Percentiles rank a stretch among this genome's conserved stretches.
Evolutionary conservation across 37 sponge, comb jelly and placozoan species (phyloP).

Genomic region (Mnemiopsis leidyi): DNA sequence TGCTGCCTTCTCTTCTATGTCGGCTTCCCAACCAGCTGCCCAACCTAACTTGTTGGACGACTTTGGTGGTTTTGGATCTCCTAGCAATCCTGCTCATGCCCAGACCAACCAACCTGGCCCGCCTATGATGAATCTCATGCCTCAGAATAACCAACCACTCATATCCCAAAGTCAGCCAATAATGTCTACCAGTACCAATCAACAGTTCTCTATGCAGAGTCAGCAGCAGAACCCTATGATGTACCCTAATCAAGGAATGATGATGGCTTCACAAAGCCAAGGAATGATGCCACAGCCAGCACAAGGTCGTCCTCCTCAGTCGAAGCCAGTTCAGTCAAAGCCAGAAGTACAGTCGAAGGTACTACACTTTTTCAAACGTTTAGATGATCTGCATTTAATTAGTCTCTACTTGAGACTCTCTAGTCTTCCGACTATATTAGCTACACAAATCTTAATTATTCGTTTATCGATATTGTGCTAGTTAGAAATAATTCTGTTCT

Average conservation of each 20-base stretch:
- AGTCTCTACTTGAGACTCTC: no score
- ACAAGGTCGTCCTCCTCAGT: not conserved
- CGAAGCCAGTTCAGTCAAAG: not conserved
- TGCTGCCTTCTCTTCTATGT: not conserved
- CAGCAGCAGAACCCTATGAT: not conserved
- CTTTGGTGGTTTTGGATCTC: constrained; percentile 4
- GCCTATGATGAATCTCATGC: not conserved
- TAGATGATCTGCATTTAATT: no score
- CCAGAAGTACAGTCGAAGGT: not conserved
- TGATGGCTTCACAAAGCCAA: not conserved
- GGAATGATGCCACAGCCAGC: not conserved
- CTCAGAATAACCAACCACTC: not conserved
- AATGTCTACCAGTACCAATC: not conserved
- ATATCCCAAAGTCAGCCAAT: not conserved
- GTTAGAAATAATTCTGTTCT: no score
- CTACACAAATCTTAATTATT: no score
- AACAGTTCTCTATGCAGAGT: not conserved
- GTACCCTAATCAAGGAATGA: constrained; percentile 6
- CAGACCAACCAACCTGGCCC: not conserved
- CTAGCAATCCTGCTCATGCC: not conserved
- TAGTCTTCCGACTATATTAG: no score
- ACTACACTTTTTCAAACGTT: not conserved
- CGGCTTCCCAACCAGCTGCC: not conserved
- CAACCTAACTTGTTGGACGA: constrained; percentile 48
- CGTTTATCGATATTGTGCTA: no score